Conservation (phyloP, 1,140 invertebrate genomes). For the Uloborus diversus region DNA sequence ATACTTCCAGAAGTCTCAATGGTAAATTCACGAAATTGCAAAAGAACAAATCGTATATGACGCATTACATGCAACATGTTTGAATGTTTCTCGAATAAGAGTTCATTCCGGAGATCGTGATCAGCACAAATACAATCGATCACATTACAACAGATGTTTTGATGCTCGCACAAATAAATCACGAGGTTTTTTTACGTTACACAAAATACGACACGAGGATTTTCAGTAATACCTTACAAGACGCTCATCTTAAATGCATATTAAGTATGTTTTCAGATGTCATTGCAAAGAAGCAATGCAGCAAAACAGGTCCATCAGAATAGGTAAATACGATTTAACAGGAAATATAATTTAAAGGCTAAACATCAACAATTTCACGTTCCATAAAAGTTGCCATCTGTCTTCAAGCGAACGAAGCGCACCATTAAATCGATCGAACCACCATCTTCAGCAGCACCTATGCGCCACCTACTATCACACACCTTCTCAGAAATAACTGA, state of each 20-base stretch:
- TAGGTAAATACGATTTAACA: background rate
- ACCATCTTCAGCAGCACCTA: constrained; percentile 47
- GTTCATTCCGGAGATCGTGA: too few relatives aligned
- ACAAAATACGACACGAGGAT: background rate
- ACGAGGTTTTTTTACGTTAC: background rate
- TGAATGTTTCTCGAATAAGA: too few relatives aligned
- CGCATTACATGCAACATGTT: constrained; percentile 34
- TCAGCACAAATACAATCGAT: too few relatives aligned
- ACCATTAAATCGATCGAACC: constrained; percentile 46
- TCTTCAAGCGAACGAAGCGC: constrained; percentile 25
- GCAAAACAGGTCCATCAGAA: background rate
- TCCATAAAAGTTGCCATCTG: constrained; percentile 38
- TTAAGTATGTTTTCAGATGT: background rate
- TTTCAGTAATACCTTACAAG: background rate
- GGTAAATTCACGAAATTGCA: constrained; percentile 33
- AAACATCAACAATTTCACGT: constrained; percentile 42
- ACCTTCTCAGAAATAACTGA: too few relatives aligned
- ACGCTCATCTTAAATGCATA: background rate
- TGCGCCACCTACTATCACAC: constrained; percentile 44
- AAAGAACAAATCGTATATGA: constrained; percentile 25
- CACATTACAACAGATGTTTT: too few relatives aligned
- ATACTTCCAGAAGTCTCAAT: too few relatives aligned
- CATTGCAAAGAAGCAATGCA: background rate
- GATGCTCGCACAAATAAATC: too few relatives aligned
- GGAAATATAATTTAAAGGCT: background rate